These are phyloP conservation scores for Calliopum simillimum DNA, from an alignment of 2,888 invertebrate genomes.

Conservation along the genomic window DNA sequence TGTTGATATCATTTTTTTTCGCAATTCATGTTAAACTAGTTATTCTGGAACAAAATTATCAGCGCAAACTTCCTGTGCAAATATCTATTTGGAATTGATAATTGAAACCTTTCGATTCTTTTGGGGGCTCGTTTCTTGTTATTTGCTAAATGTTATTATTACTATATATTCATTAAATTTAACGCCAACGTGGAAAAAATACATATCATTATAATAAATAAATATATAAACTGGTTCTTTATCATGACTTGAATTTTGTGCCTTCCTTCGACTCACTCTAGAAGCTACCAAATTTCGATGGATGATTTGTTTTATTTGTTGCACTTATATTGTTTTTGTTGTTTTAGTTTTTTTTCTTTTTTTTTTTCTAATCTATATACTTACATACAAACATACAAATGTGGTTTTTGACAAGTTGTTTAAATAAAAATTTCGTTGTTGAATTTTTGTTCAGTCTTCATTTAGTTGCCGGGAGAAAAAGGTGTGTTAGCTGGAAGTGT, in stretches of 20 bases:
- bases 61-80: not conserved
- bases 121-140: conserved; percentile 16
- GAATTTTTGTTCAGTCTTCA: conserved; percentile 26
- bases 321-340: not conserved
- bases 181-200: conserved; percentile 1
- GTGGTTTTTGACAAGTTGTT: not conserved
- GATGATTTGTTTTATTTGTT: not conserved
- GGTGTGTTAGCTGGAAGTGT: conserved; percentile 17
- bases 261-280: no score
- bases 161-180: not conserved
- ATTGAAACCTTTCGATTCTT: not conserved
- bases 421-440: conserved; percentile 20
- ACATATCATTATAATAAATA: not conserved
- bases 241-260: no score
- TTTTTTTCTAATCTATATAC: no score
- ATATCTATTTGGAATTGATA: not conserved
- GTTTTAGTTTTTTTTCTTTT: not conserved
- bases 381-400: not conserved
- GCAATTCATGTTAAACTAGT: no score
- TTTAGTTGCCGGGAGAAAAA: conserved; percentile 25
- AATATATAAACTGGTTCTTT: no score
- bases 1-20: no score
- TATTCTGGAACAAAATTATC: no score
- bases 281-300: no score
- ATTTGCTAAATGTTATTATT: not conserved